Percentiles rank a stretch among this genome's conserved stretches.
phyloP scores from a whole-genome alignment of 1,140 invertebrate genomes.

The Samia ricini region DNA sequence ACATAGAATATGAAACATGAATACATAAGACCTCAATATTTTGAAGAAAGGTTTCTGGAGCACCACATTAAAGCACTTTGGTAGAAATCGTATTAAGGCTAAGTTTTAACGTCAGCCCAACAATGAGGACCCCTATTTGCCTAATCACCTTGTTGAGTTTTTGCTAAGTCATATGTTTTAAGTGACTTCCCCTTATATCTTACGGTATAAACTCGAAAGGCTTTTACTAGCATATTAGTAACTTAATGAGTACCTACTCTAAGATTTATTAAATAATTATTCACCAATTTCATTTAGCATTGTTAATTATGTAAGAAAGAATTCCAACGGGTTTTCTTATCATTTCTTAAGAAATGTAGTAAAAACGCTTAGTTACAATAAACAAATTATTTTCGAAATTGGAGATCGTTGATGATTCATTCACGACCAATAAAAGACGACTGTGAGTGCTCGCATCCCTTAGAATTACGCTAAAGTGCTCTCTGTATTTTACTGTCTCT shows the following conservation, averaged over 20 bases:
- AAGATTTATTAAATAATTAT: not conserved
- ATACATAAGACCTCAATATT: not conserved
- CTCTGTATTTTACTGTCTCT: too few relatives aligned
- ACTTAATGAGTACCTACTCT: not conserved
- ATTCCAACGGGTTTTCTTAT: too few relatives aligned
- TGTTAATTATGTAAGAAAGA: too few relatives aligned
- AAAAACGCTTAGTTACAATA: too few relatives aligned
- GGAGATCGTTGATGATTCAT: too few relatives aligned
- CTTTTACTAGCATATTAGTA: not conserved
- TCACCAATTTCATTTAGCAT: not conserved
- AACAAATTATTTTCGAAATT: too few relatives aligned
- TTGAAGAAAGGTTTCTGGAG: not conserved
- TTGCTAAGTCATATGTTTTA: constrained; percentile 4
- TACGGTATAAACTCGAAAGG: not conserved
- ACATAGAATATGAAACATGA: not conserved
- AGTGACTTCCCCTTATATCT: constrained; percentile 2
- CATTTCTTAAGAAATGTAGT: too few relatives aligned
- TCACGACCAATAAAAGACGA: too few relatives aligned
- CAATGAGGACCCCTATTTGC: constrained; percentile 2
- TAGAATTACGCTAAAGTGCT: too few relatives aligned
- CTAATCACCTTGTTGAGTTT: constrained; percentile 7
- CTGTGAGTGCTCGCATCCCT: too few relatives aligned
- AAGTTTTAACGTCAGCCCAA: not conserved
- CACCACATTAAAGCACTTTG: not conserved
- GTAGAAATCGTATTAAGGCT: not conserved